Percentiles rank a stretch among this genome's conserved stretches.
Conservation (phyloP, 2,888 invertebrate species). For the Noctua janthina region DNA sequence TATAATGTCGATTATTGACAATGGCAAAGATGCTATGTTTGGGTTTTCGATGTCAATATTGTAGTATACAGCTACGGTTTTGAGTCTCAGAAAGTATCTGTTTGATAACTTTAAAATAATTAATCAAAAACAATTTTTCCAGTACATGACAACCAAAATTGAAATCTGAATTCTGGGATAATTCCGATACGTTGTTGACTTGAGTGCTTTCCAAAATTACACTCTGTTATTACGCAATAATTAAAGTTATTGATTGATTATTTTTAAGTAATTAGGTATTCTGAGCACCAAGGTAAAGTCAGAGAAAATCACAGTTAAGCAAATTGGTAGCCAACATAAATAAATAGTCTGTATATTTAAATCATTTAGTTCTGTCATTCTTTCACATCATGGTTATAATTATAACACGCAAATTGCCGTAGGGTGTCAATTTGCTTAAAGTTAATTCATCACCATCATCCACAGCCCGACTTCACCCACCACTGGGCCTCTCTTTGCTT, state of each 20-base stretch:
- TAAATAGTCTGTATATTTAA: not conserved
- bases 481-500: no score
- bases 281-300: not conserved
- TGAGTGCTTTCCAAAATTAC: not conserved
- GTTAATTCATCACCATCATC: not conserved
- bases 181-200: not conserved
- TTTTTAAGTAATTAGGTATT: not conserved
- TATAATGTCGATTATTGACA: constrained; percentile 78
- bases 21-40: constrained; percentile 70
- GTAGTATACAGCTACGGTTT: not conserved
- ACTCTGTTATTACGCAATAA: not conserved
- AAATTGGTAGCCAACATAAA: not conserved
- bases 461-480: no score
- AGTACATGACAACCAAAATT: not conserved
- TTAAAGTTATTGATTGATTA: not conserved
- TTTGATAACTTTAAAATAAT: not conserved
- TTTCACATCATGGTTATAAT: no score
- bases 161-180: not conserved
- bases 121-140: not conserved
- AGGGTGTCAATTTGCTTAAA: not conserved
- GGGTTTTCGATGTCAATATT: constrained; percentile 48
- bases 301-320: not conserved
- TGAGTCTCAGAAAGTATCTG: not conserved
- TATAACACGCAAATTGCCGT: not conserved
- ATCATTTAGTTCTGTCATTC: not conserved